Conservation (phyloP, 2,797 vertebrate species). For the Halcyon leucocephala region DNA sequence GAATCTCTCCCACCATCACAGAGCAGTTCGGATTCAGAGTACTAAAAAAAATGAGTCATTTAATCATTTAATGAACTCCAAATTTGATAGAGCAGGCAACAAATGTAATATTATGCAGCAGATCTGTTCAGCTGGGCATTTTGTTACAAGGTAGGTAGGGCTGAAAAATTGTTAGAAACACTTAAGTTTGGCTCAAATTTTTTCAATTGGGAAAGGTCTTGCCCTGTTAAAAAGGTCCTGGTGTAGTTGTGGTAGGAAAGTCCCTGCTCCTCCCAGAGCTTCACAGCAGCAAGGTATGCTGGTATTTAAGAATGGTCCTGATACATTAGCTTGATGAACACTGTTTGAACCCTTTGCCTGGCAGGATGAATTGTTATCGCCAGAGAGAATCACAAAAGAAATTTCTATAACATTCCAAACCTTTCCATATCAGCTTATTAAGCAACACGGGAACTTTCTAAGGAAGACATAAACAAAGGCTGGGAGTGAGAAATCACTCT, state of each 20-base stretch:
- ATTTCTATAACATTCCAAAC: background rate
- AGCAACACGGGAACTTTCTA: background rate
- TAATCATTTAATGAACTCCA: background rate
- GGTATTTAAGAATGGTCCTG: background rate
- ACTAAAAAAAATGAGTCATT: background rate
- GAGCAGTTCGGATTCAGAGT: background rate
- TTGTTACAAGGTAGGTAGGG: background rate
- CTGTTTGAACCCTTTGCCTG: background rate
- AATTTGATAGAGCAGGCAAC: background rate
- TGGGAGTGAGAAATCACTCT: background rate
- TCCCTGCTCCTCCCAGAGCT: background rate
- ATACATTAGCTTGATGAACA: background rate
- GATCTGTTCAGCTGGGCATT: background rate
- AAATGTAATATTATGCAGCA: background rate
- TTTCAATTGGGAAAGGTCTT: background rate
- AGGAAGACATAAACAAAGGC: background rate
- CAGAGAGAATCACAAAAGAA: background rate
- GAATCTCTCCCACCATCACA: background rate
- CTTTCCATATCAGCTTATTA: background rate
- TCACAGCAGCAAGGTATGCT: background rate
- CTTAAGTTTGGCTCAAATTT: background rate
- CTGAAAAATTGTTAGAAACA: conserved; percentile 46
- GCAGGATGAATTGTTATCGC: background rate
- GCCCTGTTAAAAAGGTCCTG: background rate
- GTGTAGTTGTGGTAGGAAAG: background rate